These are phyloP conservation scores for Mylabris sibirica DNA, from an alignment of 2,888 invertebrate species.

Conservation along the genomic window DNA sequence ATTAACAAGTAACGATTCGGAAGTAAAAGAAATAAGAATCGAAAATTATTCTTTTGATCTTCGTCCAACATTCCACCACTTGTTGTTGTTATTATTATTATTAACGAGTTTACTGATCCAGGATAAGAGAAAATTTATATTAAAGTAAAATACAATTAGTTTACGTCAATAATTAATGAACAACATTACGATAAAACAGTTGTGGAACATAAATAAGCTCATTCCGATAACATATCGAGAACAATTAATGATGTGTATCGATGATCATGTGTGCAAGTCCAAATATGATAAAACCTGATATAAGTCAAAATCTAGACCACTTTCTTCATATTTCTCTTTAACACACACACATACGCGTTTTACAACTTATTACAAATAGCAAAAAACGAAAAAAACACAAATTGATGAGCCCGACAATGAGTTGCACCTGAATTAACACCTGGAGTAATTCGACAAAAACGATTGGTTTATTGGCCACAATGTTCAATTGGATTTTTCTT, in stretches of 20 bases:
- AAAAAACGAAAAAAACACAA: neutral
- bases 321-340: slow-evolving; percentile 15
- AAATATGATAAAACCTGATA: slow-evolving; percentile 15
- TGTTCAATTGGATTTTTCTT: slow-evolving; percentile 3
- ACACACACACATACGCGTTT: neutral
- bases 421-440: slow-evolving; percentile 14
- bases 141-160: neutral
- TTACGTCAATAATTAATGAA: neutral
- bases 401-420: slow-evolving; percentile 11
- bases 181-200: neutral
- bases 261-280: slow-evolving; percentile 12
- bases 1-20: neutral
- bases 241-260: neutral
- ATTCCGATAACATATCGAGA: slow-evolving; percentile 5
- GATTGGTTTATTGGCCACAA: slow-evolving; percentile 10
- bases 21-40: neutral
- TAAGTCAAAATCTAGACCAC: slow-evolving; percentile 18
- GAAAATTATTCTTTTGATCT: neutral
- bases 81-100: neutral
- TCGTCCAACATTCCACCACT: neutral
- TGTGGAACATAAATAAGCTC: neutral
- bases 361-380: neutral
- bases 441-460: slow-evolving; percentile 14
- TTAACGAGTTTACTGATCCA: neutral
- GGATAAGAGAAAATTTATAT: slow-evolving; percentile 6